Base-by-base conservation (phyloP, 53 echinoderm and acorn worm species). In the Crossaster papposus region DNA sequence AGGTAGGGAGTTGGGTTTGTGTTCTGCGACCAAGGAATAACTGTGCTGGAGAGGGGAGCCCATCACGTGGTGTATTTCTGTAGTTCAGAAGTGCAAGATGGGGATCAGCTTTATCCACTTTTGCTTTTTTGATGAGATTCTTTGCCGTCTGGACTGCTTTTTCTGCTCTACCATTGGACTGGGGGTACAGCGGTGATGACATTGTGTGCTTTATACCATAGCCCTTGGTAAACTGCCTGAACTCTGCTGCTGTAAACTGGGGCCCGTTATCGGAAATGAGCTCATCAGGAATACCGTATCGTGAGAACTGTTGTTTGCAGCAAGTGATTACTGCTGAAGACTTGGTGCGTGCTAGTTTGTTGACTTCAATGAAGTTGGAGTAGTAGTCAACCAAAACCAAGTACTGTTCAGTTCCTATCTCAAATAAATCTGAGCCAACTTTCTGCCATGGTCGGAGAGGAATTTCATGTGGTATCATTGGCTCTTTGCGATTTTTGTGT, bases 321-420 rank as follows among this genome's bases (percentile, higher is more conserved):
- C 79, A n/a, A 14, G 23, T 68, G 33, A 91, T 88, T 3, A 93
- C 53, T 20, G 89, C 64, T 9, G 30, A 65, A 36, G 87, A 80
- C 36, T 36, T 78, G 0, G 79, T 86, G 54, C 23, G 53, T 14
- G 55, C 30, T 32, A 90, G 34, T 65, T 90, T 92, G 34, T 75
- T 77, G 5, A 95, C 71, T 65, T 95, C 90, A 64, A 94, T 78
- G 73, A 51, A 93, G 78, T 71, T 91, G 2, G 93, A 93, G 36
- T 86, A 95, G 33, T 90, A 95, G 76, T 95, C 93, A n/a, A 95
- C 93, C 34, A 93, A 22, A 35, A 89, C 51, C 13, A 91, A 20
- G 55, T 91, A 89, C 11, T 89, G 79, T 15, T 58, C 44, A 44
- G 36, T 51, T 17, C 58, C 38, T 62, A 63, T 63, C 36, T 89